Evolutionary conservation across 2,888 invertebrate species (phyloP).

Genomic region (Sarcophaga caerulescens): DNA sequence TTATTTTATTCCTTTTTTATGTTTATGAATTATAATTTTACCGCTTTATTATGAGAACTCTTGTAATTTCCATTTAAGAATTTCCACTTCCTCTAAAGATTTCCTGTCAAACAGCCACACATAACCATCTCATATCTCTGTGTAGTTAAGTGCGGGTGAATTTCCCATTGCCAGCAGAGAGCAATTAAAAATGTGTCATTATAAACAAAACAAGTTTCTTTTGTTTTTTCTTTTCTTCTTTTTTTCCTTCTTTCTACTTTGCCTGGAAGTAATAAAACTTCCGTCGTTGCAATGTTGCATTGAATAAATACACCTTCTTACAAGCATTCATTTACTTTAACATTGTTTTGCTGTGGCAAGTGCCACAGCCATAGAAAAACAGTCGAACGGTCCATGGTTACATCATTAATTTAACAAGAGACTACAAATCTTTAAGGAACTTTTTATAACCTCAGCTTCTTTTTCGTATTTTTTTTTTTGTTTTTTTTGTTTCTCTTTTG

Average conservation of each 20-base stretch:
- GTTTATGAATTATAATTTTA: not conserved
- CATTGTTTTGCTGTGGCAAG: not conserved
- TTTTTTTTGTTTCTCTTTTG: not conserved
- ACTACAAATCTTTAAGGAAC: slow-evolving; percentile 57
- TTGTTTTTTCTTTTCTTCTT: not conserved
- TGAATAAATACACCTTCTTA: slow-evolving; percentile 46
- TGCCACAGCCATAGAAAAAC: slow-evolving; percentile 22
- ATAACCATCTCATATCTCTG: not conserved
- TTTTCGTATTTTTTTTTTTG: not conserved
- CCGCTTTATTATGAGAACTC: not conserved
- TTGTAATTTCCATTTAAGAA: slow-evolving; percentile 4
- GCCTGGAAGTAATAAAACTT: slow-evolving; percentile 55
- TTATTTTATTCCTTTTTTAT: not conserved
- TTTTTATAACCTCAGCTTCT: not conserved
- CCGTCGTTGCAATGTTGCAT: slow-evolving; percentile 10
- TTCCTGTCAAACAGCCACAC: not conserved
- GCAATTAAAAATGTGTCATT: slow-evolving; percentile 57
- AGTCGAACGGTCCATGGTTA: slow-evolving; percentile 67
- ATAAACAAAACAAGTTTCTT: slow-evolving; percentile 39
- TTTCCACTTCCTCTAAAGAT: slow-evolving; percentile 31
- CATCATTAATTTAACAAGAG: slow-evolving; percentile 76
- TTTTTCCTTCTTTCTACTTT: not conserved
- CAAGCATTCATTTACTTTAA: slow-evolving; percentile 27
- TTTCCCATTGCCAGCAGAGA: not conserved
- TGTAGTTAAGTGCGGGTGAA: slow-evolving; percentile 36